These are phyloP conservation scores for Deroptyus accipitrinus DNA, from an alignment of 2,113 vertebrate species.

Conservation along the genomic window DNA sequence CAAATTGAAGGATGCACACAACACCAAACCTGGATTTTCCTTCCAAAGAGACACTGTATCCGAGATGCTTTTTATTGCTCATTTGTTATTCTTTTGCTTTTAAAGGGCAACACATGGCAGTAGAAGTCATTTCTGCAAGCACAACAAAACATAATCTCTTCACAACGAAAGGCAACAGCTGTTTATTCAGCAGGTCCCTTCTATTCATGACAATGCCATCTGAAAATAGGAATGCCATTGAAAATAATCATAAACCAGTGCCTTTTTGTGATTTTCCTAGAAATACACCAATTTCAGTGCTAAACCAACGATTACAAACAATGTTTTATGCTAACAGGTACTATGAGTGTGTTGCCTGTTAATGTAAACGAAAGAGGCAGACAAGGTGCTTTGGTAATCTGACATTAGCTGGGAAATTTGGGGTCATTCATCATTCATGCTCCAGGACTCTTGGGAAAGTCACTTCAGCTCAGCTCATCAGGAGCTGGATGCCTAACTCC, in stretches of 20 bases:
- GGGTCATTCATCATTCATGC: accelerated
- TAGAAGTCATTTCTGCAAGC: conserved; percentile 12
- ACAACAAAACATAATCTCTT: neutral
- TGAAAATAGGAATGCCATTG: neutral
- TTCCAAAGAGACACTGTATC: neutral
- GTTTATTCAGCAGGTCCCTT: neutral
- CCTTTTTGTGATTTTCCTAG: neutral
- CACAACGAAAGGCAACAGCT: neutral
- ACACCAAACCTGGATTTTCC: neutral
- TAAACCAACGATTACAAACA: neutral
- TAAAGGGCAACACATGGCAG: neutral
- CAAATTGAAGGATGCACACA: accelerated
- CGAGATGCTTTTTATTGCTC: neutral
- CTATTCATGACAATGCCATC: neutral
- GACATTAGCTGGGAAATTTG: accelerated
- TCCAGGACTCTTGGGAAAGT: neutral
- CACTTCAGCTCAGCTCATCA: neutral
- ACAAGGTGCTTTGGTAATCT: neutral
- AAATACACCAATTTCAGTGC: neutral
- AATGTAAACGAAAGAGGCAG: neutral
- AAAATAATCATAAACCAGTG: neutral
- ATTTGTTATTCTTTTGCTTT: neutral
- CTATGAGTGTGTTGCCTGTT: neutral
- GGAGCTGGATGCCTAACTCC: neutral
- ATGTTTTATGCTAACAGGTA: neutral